Evolutionary conservation across 2,888 invertebrate genomes (phyloP).

Genomic region (Eupithecia abbreviata): DNA sequence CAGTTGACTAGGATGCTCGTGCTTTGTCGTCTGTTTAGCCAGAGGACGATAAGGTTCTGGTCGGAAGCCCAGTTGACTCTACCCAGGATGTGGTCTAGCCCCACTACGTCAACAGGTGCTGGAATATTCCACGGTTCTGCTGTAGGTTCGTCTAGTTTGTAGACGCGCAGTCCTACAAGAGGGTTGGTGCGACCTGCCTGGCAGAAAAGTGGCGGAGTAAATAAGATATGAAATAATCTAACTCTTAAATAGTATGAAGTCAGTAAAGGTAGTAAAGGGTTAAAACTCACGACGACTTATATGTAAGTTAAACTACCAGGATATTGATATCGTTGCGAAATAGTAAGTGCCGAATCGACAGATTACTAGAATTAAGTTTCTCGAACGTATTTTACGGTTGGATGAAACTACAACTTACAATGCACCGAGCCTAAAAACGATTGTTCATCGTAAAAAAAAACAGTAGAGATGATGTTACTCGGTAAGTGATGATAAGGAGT

Average conservation of each 20-base stretch:
- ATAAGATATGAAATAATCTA: conserved; percentile 9
- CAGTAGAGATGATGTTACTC: neutral
- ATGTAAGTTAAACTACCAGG: neutral
- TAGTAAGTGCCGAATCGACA: neutral
- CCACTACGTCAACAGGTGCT: conserved; percentile 82
- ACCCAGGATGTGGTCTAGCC: conserved; percentile 86
- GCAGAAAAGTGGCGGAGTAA: conserved; percentile 48
- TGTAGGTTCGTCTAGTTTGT: conserved; percentile 69
- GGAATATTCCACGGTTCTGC: conserved; percentile 70
- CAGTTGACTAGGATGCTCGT: conserved; percentile 85
- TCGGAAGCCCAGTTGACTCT: conserved; percentile 90
- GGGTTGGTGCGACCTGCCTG: conserved; percentile 91
- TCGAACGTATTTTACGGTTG: neutral
- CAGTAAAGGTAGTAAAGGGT: too few species aligned
- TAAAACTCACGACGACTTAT: too few species aligned
- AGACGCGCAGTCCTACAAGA: conserved; percentile 86
- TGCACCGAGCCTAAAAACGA: neutral
- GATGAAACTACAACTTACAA: neutral
- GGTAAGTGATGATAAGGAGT: neutral
- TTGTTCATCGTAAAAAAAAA: neutral
- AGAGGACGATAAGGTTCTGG: conserved; percentile 87
- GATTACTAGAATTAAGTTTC: neutral
- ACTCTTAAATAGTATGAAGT: too few species aligned
- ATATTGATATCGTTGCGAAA: neutral
- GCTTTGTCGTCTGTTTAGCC: conserved; percentile 95